These are phyloP conservation scores for Hemitrygon akajei DNA, from an alignment of 2,797 vertebrate genomes.

Conservation along the genomic window DNA sequence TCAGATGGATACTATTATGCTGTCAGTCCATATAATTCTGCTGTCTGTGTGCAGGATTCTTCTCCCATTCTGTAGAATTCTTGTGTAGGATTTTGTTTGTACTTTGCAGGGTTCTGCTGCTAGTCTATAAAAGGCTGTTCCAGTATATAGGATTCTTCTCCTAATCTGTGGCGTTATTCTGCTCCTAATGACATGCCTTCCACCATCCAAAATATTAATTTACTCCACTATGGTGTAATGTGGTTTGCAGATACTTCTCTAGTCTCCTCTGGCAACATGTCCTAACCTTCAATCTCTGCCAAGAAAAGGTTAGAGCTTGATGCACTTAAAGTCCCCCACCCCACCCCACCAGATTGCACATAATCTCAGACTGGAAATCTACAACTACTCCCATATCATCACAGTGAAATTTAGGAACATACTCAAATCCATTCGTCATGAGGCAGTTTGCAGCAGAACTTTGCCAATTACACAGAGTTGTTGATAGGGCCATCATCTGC, in stretches of 20 bases:
- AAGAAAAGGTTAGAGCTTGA: too few relatives aligned
- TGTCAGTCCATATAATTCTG: background rate
- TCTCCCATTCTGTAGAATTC: background rate
- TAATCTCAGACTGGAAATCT: too few relatives aligned
- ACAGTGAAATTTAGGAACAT: background rate
- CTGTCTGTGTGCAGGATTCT: background rate
- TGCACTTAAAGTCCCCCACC: too few relatives aligned
- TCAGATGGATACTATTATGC: background rate
- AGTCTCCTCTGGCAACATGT: too few relatives aligned
- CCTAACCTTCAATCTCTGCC: too few relatives aligned
- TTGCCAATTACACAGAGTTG: slow-evolving; percentile 18
- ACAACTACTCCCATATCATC: too few relatives aligned
- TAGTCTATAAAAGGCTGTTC: background rate
- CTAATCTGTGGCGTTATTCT: background rate
- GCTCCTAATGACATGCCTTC: too few relatives aligned
- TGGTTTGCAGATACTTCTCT: too few relatives aligned
- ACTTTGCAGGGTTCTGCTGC: background rate
- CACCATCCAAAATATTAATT: too few relatives aligned
- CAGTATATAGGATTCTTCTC: background rate
- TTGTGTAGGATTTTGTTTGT: background rate
- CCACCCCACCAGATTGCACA: too few relatives aligned
- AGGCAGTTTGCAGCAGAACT: background rate
- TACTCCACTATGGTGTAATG: too few relatives aligned
- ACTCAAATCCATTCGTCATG: background rate
- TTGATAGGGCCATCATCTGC: background rate